phyloP scores from a whole-genome alignment of 2,797 vertebrate genomes.

The Halcyon smyrnensis region DNA sequence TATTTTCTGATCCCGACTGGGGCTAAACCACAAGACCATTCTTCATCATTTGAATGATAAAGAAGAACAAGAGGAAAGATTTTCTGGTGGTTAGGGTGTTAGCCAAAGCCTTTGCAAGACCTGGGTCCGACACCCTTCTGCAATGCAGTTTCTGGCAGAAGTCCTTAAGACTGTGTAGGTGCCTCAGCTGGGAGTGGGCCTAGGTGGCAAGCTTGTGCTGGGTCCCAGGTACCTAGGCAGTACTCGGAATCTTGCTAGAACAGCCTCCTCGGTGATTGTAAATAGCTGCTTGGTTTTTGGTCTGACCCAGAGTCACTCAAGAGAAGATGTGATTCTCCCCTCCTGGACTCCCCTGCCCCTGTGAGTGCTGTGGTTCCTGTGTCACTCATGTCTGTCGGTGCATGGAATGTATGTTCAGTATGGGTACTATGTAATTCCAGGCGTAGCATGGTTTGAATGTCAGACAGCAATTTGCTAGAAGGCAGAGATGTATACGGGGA shows the following conservation, averaged over 20 bases:
- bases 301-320: not conserved
- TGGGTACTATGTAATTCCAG: slow-evolving; percentile 48
- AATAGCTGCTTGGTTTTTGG: rapidly evolving
- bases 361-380: not conserved
- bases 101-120: slow-evolving; percentile 44
- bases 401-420: slow-evolving; percentile 66
- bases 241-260: not conserved
- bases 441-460: slow-evolving; percentile 11
- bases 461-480: not conserved
- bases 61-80: slow-evolving; percentile 46
- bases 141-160: not conserved
- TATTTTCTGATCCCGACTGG: not conserved
- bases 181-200: not conserved
- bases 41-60: slow-evolving; percentile 49
- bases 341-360: not conserved
- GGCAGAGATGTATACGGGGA: not conserved
- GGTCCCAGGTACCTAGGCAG: not conserved
- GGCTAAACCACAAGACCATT: slow-evolving; percentile 59
- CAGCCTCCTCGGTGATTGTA: not conserved
- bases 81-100: slow-evolving; percentile 23
- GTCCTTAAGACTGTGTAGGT: not conserved
- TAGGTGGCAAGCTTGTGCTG: not conserved
- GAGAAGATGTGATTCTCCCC: not conserved
- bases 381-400: not conserved
- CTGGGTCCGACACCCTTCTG: not conserved